phyloP scores from a whole-genome alignment of 2,888 invertebrate species.

The Monochamus alternatus region DNA sequence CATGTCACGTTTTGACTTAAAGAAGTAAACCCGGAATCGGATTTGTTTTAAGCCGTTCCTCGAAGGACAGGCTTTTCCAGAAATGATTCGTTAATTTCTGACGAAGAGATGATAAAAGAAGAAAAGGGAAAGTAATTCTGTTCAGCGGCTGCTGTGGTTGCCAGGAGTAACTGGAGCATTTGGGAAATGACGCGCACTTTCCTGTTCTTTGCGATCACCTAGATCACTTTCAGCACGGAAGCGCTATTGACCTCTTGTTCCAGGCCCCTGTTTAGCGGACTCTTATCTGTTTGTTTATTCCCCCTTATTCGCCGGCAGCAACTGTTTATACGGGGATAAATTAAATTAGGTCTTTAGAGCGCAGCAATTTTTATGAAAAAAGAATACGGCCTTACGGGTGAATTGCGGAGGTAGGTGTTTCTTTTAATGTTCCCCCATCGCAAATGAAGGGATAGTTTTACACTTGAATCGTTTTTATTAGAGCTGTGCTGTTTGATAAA shows the following conservation, averaged over 20 bases:
- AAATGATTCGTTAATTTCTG: slow-evolving; percentile 14
- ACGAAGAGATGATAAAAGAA: slow-evolving; percentile 17
- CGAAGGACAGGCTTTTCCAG: background rate
- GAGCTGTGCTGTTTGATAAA: background rate
- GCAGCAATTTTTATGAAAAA: slow-evolving; percentile 6
- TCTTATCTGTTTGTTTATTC: slow-evolving; percentile 35
- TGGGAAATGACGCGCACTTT: slow-evolving; percentile 39
- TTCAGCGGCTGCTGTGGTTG: slow-evolving; percentile 29
- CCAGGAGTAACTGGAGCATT: slow-evolving; percentile 36
- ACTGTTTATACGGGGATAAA: slow-evolving; percentile 30
- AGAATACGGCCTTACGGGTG: background rate
- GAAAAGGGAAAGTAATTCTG: slow-evolving; percentile 31
- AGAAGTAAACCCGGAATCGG: background rate
- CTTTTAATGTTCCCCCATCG: background rate
- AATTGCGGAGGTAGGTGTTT: background rate
- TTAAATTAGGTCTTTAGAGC: slow-evolving; percentile 25
- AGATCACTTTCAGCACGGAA: slow-evolving; percentile 38
- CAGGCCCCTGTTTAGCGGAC: slow-evolving; percentile 21
- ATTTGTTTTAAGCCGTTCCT: background rate
- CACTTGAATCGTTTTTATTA: background rate
- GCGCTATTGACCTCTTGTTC: slow-evolving; percentile 37
- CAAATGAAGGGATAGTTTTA: background rate
- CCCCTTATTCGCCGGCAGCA: slow-evolving; percentile 18
- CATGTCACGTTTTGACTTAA: no score
- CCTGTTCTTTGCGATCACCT: slow-evolving; percentile 34